phyloP scores from a whole-genome alignment of 2,888 invertebrate genomes.

The Chloroclystis v-ata region DNA sequence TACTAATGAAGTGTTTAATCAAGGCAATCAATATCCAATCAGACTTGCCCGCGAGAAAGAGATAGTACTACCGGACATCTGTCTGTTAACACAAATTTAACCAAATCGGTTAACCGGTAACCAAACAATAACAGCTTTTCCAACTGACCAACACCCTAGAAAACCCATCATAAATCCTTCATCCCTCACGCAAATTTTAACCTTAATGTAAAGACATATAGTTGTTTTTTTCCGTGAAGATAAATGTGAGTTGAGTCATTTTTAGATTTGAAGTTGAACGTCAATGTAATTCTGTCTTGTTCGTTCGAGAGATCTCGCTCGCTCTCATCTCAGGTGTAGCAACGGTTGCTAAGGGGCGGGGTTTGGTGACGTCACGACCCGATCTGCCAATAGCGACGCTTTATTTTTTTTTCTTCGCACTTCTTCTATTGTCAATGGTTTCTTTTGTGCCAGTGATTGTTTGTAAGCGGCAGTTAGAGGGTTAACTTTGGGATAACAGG shows the following conservation, averaged over 20 bases:
- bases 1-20: conserved; percentile 57
- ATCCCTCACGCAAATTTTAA: conserved; percentile 21
- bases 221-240: conserved; percentile 22
- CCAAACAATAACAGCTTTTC: conserved; percentile 77
- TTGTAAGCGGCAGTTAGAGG: conserved; percentile 32
- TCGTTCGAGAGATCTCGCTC: conserved; percentile 53
- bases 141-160: conserved; percentile 59
- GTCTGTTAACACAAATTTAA: conserved; percentile 74
- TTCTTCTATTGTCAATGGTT: conserved; percentile 58
- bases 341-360: conserved; percentile 76
- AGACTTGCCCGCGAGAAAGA: conserved; percentile 43
- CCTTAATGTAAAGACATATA: conserved; percentile 5
- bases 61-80: conserved; percentile 60
- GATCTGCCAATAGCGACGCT: conserved; percentile 55
- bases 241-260: conserved; percentile 28
- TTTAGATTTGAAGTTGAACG: conserved; percentile 25
- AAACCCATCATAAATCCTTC: conserved; percentile 26
- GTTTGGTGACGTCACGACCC: conserved; percentile 64
- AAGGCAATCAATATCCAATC: conserved; percentile 67
- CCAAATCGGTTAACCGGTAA: conserved; percentile 77
- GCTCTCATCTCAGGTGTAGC: conserved; percentile 72
- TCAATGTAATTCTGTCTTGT: conserved; percentile 58
- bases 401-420: conserved; percentile 54
- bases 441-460: conserved; percentile 63
- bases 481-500: conserved; percentile 56